These are phyloP conservation scores for Trisateles emortualis DNA, from an alignment of 2,888 invertebrate species.

Conservation along the genomic window DNA sequence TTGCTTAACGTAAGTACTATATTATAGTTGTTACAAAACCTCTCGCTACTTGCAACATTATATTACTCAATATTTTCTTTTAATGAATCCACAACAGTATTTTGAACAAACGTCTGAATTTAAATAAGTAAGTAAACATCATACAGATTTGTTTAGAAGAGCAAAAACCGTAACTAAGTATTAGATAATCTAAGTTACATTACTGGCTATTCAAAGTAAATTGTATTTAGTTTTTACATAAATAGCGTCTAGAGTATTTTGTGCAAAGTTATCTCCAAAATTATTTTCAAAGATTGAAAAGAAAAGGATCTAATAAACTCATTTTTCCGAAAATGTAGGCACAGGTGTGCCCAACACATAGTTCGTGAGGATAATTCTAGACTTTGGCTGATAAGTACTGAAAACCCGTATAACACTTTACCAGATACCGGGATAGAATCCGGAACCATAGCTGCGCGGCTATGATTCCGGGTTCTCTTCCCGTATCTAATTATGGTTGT, in stretches of 20 bases:
- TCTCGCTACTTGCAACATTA: constrained; percentile 53
- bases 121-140: neutral
- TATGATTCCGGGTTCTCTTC: too few species aligned
- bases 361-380: too few species aligned
- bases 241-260: neutral
- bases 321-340: too few species aligned
- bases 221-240: neutral
- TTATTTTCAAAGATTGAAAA: too few species aligned
- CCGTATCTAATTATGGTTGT: too few species aligned
- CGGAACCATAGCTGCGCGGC: too few species aligned
- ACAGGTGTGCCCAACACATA: too few species aligned
- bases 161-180: neutral
- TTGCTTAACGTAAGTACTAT: constrained; percentile 68
- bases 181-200: neutral
- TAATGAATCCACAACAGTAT: constrained; percentile 6
- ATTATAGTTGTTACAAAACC: constrained; percentile 69
- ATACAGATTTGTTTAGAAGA: neutral
- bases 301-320: too few species aligned
- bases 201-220: neutral
- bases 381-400: too few species aligned
- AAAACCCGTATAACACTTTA: too few species aligned
- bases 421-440: too few species aligned
- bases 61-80: constrained; percentile 51
- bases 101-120: too few species aligned
- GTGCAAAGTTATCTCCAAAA: neutral